Percentiles rank a stretch among this genome's conserved stretches.
Evolutionary conservation across 2,888 invertebrate genomes (phyloP).

Genomic region (Polyommatus iphigenia): DNA sequence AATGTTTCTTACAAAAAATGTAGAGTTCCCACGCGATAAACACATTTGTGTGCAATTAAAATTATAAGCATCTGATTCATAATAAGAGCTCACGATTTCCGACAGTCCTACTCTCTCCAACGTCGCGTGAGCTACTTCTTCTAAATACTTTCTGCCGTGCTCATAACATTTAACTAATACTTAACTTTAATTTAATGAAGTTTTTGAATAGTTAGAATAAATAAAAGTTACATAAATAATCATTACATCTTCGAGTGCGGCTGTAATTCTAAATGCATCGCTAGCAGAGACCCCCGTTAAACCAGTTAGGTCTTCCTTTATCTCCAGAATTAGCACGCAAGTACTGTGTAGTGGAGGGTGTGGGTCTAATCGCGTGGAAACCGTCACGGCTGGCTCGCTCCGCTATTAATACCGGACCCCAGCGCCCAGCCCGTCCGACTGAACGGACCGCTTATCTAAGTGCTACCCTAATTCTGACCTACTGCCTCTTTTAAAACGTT

Average conservation of each 20-base stretch:
- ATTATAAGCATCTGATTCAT: too few relatives aligned
- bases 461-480: constrained; percentile 32
- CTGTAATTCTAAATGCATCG: neutral
- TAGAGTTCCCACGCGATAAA: too few relatives aligned
- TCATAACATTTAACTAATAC: too few relatives aligned
- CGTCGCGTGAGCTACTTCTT: too few relatives aligned
- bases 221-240: neutral
- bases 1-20: too few relatives aligned
- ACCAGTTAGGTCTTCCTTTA: constrained; percentile 16
- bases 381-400: constrained; percentile 60
- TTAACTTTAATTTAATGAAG: too few relatives aligned
- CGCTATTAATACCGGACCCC: constrained; percentile 46
- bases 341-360: constrained; percentile 36
- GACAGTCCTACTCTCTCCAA: too few relatives aligned
- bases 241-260: neutral
- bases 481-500: constrained; percentile 21
- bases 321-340: constrained; percentile 29
- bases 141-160: too few relatives aligned
- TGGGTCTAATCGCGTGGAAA: constrained; percentile 43
- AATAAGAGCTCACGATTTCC: too few relatives aligned
- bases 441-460: constrained; percentile 49
- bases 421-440: constrained; percentile 34
- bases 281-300: neutral
- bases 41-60: too few relatives aligned
- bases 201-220: too few relatives aligned